Evolutionary conservation across 2,797 vertebrate genomes (phyloP), one percentile per base, ranked within the genome.

Genomic region (Florisuga fusca): DNA sequence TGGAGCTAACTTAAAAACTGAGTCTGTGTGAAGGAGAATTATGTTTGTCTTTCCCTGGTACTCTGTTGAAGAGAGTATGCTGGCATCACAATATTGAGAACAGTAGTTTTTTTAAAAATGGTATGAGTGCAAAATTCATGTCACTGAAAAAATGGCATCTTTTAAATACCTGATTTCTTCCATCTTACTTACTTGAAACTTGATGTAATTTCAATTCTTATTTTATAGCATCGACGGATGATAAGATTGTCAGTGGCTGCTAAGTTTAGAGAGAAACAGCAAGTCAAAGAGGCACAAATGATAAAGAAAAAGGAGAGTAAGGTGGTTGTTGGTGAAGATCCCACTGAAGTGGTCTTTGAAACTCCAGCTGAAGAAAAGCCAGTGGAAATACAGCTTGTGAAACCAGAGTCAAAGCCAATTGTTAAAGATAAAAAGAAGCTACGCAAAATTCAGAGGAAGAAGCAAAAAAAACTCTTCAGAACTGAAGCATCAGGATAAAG

Each of bases 281-380:
- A 99, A 97, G 98, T 99, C 95, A 99, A 99, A 96, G 98, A 99
- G 46, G 87, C 98, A 29, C 99, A 98, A 91, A 99, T 98, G 92
- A 67, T 98, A 25, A 99, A 98, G 97, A 98, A 97, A 95, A 96
- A 80, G 4, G 98, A 98, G 36, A 96, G 94, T 6, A 98, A 98
- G 90, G 94, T 96, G 31, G 75, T 98, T 53, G 8, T 99, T 58
- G 50, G 81, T 25, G 95, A 83, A 10, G 99, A 99, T 34, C 98
- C 99, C 22, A 99, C 99, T 0, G 99, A 98, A 2, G 98, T 98
- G 4, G 99, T 99, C 80, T 99, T 99, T 94, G 58, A 94, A 14
- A 99, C 97, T 1, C 99, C 98, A 5, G 98, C 98, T 7, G 98
- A 98, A 15, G 97, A 98, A 81, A 99, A 98, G 88, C 97, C 98